A percentile compares a stretch with the other conserved stretches of the same genome.
Conservation (phyloP, 2,888 invertebrate genomes). For the Pheosia gnoma region DNA sequence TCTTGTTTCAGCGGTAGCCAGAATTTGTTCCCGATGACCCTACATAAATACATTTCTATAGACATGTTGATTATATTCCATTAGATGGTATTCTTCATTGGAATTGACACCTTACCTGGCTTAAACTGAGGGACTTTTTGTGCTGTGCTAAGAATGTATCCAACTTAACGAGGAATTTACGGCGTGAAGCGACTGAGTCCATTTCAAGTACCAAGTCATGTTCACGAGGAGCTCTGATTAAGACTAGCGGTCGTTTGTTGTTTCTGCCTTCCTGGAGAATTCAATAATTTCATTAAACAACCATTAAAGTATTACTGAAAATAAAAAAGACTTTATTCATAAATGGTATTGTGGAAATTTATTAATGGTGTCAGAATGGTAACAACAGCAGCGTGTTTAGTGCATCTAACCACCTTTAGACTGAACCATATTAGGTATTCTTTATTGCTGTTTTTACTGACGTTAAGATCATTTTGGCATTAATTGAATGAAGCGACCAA, state of each 20-base stretch:
- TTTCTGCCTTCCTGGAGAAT: slow-evolving; percentile 83
- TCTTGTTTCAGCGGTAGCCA: slow-evolving; percentile 96
- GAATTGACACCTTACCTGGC: slow-evolving; percentile 80
- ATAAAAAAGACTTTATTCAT: too few species aligned
- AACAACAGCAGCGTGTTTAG: too few species aligned
- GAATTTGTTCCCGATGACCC: slow-evolving; percentile 92
- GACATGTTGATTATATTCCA: not conserved
- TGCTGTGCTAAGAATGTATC: slow-evolving; percentile 93
- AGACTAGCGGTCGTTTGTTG: slow-evolving; percentile 91
- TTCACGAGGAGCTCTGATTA: slow-evolving; percentile 92
- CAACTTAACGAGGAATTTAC: slow-evolving; percentile 94
- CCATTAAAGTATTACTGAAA: too few species aligned
- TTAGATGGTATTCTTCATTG: not conserved
- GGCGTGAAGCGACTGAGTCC: slow-evolving; percentile 90
- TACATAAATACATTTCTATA: slow-evolving; percentile 34
- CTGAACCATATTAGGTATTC: too few species aligned
- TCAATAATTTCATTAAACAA: too few species aligned
- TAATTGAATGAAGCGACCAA: too few species aligned
- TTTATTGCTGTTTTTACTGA: too few species aligned
- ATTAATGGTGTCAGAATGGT: too few species aligned
- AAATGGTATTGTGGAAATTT: too few species aligned
- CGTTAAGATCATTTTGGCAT: too few species aligned
- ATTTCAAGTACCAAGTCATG: slow-evolving; percentile 97
- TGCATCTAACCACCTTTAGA: too few species aligned
- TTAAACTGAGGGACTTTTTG: slow-evolving; percentile 91